Conservation (phyloP, 2,113 vertebrate genomes). For the Hippocampus comes region DNA sequence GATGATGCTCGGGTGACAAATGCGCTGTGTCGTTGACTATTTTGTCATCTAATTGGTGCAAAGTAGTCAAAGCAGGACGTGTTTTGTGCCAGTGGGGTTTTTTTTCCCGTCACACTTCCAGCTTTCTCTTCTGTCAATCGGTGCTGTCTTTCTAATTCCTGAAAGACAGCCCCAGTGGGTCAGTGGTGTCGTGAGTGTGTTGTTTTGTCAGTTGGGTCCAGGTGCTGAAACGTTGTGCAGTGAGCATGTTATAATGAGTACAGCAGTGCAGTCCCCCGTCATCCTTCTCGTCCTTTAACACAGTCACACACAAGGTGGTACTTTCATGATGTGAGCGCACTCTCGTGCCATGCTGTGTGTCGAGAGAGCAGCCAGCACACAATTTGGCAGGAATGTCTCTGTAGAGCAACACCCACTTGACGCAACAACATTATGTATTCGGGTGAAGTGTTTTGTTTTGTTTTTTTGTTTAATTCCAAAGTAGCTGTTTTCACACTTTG, state of each 20-base stretch:
- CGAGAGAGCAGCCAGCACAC: constrained; percentile 22
- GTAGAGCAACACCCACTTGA: neutral
- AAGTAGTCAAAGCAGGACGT: neutral
- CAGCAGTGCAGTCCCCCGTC: constrained; percentile 30
- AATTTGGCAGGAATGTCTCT: constrained; percentile 18
- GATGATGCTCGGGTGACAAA: constrained; percentile 21
- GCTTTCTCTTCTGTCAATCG: constrained; percentile 5
- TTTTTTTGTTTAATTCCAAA: neutral
- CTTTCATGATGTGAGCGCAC: constrained; percentile 33
- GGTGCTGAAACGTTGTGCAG: constrained; percentile 63
- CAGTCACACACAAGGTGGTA: constrained; percentile 13
- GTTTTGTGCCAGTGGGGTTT: neutral
- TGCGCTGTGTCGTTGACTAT: constrained; percentile 17
- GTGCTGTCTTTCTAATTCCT: constrained; percentile 24
- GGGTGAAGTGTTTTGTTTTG: neutral
- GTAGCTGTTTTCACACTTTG: constrained; percentile 8
- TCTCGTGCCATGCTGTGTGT: constrained; percentile 15
- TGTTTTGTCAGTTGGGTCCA: constrained; percentile 53
- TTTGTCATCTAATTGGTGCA: neutral
- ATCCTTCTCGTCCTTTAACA: constrained; percentile 27
- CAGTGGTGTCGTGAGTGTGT: constrained; percentile 31
- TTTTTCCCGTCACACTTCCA: constrained; percentile 19
- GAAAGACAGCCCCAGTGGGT: constrained; percentile 29
- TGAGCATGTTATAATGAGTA: constrained; percentile 65
- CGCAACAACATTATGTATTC: constrained; percentile 2